Evolutionary conservation across 1,140 invertebrate species (phyloP).

Genomic region (Brachionus calyciflorus): DNA sequence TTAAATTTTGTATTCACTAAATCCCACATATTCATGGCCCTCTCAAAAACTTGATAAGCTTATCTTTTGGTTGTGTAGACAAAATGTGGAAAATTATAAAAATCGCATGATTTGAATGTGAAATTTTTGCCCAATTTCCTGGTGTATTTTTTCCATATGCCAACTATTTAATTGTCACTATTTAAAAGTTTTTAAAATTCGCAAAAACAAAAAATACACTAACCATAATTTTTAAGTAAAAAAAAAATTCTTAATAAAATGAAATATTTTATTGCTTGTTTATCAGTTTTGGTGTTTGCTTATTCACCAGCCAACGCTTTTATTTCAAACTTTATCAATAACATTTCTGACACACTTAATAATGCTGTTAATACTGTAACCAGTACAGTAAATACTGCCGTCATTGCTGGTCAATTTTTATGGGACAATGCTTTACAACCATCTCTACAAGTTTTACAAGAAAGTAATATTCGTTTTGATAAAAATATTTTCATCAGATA

Average conservation of each 20-base stretch:
- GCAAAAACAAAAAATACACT: too few relatives aligned
- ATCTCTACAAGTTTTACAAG: slow-evolving; percentile 40
- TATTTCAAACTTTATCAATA: neutral
- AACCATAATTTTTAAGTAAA: neutral
- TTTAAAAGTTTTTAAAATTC: too few relatives aligned
- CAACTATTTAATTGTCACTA: too few relatives aligned
- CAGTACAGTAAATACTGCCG: slow-evolving; percentile 29
- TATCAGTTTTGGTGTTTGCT: neutral
- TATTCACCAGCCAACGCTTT: neutral
- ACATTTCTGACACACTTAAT: neutral
- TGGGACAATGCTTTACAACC: slow-evolving; percentile 46
- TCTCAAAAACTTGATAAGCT: too few relatives aligned
- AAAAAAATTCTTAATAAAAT: neutral
- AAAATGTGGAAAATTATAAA: too few relatives aligned
- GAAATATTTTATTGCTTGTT: slow-evolving; percentile 6
- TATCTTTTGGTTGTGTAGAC: too few relatives aligned
- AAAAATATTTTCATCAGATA: neutral
- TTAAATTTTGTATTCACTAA: too few relatives aligned
- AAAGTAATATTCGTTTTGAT: neutral
- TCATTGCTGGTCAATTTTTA: slow-evolving; percentile 32
- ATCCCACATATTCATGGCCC: too few relatives aligned
- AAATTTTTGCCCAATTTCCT: too few relatives aligned
- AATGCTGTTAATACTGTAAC: slow-evolving; percentile 13
- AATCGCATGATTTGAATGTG: too few relatives aligned
- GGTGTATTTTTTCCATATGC: too few relatives aligned